Percentiles rank a stretch among this genome's conserved stretches.
These are phyloP conservation scores for Philotrypesis tridentata DNA, from an alignment of 1,140 invertebrate species.

Conservation along the genomic window DNA sequence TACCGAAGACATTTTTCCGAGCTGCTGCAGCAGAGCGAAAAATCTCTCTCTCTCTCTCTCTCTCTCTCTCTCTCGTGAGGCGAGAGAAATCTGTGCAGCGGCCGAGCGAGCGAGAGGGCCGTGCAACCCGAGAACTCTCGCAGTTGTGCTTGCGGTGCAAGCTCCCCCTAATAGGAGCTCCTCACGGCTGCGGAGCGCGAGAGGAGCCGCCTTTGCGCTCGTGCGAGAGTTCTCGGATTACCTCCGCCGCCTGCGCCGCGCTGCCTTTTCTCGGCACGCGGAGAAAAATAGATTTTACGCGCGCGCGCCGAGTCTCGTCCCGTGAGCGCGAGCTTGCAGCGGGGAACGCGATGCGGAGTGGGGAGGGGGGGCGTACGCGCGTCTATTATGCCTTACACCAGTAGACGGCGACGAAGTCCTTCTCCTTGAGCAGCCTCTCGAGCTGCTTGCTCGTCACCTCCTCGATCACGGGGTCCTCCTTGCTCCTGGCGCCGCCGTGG, in stretches of 20 bases:
- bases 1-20: too few relatives aligned
- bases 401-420: conserved; percentile 95
- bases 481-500: conserved; percentile 61
- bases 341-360: too few relatives aligned
- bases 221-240: not conserved
- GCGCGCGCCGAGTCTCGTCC: too few relatives aligned
- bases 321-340: too few relatives aligned
- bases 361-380: too few relatives aligned
- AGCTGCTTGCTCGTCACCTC: conserved; percentile 93
- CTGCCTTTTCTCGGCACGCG: not conserved
- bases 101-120: too few relatives aligned
- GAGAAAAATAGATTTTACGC: not conserved
- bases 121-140: conserved; percentile 1
- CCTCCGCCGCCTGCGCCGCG: not conserved
- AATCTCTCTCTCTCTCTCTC: too few relatives aligned
- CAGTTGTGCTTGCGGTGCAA: too few relatives aligned
- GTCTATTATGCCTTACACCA: conserved; percentile 89
- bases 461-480: conserved; percentile 87
- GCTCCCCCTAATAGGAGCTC: not conserved
- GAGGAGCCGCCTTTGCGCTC: too few relatives aligned
- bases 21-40: not conserved
- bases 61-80: too few relatives aligned
- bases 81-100: too few relatives aligned
- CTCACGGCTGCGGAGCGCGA: not conserved
- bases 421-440: conserved; percentile 88